phyloP scores from a whole-genome alignment of 2,113 vertebrate species.

The Thamnophis sirtalis region DNA sequence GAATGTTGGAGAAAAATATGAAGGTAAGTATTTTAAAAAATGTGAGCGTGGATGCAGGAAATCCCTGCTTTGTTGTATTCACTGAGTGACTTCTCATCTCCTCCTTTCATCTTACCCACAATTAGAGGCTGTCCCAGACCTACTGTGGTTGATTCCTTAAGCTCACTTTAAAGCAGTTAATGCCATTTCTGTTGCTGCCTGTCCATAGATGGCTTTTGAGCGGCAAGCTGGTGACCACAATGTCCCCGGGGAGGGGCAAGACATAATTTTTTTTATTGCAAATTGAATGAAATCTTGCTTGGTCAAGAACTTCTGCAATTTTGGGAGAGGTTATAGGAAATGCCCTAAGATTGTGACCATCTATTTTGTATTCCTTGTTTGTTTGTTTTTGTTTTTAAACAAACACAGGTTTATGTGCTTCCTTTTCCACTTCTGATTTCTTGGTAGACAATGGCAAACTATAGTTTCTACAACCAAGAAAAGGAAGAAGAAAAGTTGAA shows the following conservation, averaged over 20 bases:
- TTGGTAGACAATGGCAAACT: neutral
- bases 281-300: neutral
- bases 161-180: neutral
- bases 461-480: neutral
- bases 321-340: neutral
- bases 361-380: neutral
- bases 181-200: neutral
- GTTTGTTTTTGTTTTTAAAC: neutral
- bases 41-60: neutral
- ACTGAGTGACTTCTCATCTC: neutral
- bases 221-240: neutral
- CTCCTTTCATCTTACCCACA: neutral
- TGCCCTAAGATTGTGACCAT: neutral
- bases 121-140: neutral
- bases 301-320: neutral
- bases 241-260: neutral
- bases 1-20: neutral
- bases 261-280: neutral
- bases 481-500: neutral
- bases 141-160: neutral
- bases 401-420: neutral
- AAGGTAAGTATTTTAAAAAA: neutral
- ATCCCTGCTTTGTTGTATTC: neutral
- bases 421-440: neutral
- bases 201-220: neutral